Percentiles rank a stretch among this genome's conserved stretches.
Evolutionary conservation across 2,888 invertebrate genomes (phyloP).

Genomic region (Eudasyphora cyanicolor): DNA sequence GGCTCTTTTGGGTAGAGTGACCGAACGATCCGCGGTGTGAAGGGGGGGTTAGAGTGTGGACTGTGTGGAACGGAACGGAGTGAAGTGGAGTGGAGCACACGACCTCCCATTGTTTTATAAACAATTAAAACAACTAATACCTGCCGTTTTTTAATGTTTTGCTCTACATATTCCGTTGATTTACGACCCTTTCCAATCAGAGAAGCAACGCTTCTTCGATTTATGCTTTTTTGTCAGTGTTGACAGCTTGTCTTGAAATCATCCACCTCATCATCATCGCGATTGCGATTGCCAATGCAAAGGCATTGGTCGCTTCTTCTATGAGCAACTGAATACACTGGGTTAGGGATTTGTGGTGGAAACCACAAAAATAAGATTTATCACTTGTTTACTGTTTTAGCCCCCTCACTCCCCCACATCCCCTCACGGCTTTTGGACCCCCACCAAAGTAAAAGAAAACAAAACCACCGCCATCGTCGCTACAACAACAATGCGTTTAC

Average conservation of each 20-base stretch:
- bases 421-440: too few relatives aligned
- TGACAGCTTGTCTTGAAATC: constrained; percentile 71
- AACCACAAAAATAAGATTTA: constrained; percentile 56
- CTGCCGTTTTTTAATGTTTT: constrained; percentile 63
- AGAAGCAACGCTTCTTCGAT: constrained; percentile 52
- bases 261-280: constrained; percentile 25
- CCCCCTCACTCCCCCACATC: neutral
- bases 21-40: too few relatives aligned
- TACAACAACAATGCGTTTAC: too few relatives aligned
- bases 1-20: too few relatives aligned
- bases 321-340: neutral
- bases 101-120: constrained; percentile 77
- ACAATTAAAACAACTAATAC: constrained; percentile 73
- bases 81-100: constrained; percentile 29
- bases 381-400: constrained; percentile 56
- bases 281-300: neutral
- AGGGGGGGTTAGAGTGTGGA: too few relatives aligned
- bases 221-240: constrained; percentile 68
- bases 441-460: neutral
- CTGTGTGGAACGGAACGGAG: neutral
- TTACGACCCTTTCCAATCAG: constrained; percentile 63
- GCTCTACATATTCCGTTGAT: constrained; percentile 66
- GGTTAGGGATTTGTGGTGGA: neutral
- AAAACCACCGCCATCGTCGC: too few relatives aligned
- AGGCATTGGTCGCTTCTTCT: neutral